These are phyloP conservation scores for Marisa cornuarietis DNA, from an alignment of 1,140 invertebrate species.

Conservation along the genomic window DNA sequence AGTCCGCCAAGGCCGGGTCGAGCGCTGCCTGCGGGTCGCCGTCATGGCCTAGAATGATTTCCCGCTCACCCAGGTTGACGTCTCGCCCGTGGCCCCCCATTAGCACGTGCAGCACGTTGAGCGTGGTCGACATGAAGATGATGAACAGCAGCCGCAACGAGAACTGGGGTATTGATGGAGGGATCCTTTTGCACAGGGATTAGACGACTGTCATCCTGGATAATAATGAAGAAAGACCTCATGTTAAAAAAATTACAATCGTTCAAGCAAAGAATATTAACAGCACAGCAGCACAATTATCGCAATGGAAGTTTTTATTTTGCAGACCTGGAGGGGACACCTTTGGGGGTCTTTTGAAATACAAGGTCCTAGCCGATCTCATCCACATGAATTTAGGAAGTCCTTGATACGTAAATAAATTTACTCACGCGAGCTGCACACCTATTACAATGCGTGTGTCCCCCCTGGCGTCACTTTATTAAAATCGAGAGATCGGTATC, in stretches of 20 bases:
- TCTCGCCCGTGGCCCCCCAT: conserved; percentile 21
- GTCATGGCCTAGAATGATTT: neutral
- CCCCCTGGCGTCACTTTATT: too few species aligned
- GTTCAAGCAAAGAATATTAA: neutral
- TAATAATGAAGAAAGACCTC: neutral
- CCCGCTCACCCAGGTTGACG: conserved; percentile 12
- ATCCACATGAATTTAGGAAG: too few species aligned
- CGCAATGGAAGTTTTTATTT: neutral
- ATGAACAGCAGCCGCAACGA: neutral
- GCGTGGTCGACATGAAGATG: conserved; percentile 22
- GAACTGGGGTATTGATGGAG: neutral
- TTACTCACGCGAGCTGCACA: too few species aligned
- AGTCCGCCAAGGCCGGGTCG: conserved; percentile 19
- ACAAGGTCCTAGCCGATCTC: too few species aligned
- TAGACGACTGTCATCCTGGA: neutral
- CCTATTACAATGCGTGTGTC: too few species aligned
- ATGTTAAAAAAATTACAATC: neutral
- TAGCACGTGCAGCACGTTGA: conserved; percentile 24
- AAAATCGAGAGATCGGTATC: too few species aligned
- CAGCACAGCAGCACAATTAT: neutral
- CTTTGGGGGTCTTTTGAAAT: too few species aligned
- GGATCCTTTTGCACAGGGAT: neutral
- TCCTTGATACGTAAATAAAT: too few species aligned
- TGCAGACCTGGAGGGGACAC: too few species aligned
- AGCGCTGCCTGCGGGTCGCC: conserved; percentile 5